These are phyloP conservation scores for Alces alces DNA, from an alignment of 2,113 vertebrate species.

Conservation along the genomic window DNA sequence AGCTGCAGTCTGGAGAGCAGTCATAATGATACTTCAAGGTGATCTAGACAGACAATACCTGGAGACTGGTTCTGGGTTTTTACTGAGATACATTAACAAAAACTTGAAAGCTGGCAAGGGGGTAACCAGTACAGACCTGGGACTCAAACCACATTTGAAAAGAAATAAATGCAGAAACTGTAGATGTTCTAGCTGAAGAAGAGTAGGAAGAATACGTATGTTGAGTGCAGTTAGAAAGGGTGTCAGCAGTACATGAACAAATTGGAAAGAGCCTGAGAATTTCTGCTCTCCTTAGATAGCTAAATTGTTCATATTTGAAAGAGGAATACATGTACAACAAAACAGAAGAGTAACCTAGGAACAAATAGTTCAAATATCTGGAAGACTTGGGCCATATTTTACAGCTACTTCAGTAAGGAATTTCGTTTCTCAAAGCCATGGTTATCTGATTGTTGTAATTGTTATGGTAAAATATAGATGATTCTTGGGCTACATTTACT, in stretches of 20 bases:
- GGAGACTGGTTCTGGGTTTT: background rate
- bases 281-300: background rate
- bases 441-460: background rate
- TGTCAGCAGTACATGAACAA: background rate
- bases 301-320: background rate
- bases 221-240: no score
- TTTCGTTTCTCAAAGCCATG: background rate
- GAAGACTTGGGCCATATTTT: background rate
- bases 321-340: background rate
- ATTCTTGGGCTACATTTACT: background rate
- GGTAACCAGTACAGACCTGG: background rate
- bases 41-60: background rate
- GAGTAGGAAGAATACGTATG: background rate
- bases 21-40: background rate
- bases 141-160: background rate
- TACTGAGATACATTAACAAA: background rate
- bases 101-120: background rate
- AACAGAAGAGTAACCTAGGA: background rate
- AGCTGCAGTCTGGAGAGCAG: background rate
- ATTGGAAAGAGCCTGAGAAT: background rate
- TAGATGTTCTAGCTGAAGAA: background rate
- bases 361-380: background rate
- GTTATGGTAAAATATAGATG: background rate
- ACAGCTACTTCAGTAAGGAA: background rate
- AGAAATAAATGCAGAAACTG: background rate